Evolutionary conservation across 2,113 vertebrate species (phyloP).

Genomic region (Talpa occidentalis): DNA sequence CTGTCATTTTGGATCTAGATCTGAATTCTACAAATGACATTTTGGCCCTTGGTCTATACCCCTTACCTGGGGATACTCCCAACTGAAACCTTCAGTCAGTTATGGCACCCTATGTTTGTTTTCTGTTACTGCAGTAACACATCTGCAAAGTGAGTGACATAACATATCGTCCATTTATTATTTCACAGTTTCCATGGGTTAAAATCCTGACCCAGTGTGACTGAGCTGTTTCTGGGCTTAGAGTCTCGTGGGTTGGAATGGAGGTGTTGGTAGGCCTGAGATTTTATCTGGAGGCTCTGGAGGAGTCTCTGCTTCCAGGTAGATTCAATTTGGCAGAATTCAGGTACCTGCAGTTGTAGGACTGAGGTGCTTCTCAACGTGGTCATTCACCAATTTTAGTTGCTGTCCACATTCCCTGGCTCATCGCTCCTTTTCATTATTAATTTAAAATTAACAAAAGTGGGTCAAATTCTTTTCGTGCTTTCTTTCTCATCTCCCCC

Average conservation of each 20-base stretch:
- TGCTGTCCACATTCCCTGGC: neutral
- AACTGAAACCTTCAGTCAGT: neutral
- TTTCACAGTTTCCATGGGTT: neutral
- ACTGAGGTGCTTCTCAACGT: neutral
- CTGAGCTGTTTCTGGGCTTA: neutral
- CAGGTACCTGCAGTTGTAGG: neutral
- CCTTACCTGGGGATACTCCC: neutral
- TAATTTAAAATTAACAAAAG: neutral
- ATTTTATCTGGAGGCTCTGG: neutral
- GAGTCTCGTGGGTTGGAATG: neutral
- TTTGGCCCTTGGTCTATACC: neutral
- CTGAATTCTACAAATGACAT: neutral
- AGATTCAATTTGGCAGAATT: neutral
- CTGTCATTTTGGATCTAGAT: neutral
- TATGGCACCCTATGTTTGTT: neutral
- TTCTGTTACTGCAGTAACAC: neutral
- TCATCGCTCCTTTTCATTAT: neutral
- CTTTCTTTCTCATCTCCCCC: neutral
- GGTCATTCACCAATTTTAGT: neutral
- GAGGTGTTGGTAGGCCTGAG: neutral
- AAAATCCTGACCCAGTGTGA: neutral
- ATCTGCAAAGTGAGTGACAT: neutral
- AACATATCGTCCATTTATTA: neutral
- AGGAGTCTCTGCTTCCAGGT: neutral
- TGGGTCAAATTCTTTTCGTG: neutral